A percentile compares a stretch with the other conserved stretches of the same genome.
Conservation (phyloP, 1,140 invertebrate genomes). For the Cydia splendana region DNA sequence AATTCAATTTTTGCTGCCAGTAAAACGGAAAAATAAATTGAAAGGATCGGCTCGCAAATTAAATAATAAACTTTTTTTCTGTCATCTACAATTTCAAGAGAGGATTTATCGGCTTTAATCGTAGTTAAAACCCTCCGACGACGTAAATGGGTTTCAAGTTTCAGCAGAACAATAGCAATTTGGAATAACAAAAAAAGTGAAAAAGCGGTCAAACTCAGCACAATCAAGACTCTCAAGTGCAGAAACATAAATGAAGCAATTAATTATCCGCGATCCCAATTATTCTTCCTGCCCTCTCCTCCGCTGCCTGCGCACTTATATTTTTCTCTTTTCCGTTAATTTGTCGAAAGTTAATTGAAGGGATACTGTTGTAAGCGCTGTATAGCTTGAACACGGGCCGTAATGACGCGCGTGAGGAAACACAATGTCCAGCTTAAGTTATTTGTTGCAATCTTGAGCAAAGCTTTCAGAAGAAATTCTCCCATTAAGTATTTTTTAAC, state of each 20-base stretch:
- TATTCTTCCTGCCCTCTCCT: slow-evolving; percentile 62
- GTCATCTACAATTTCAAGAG: slow-evolving; percentile 17
- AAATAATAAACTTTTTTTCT: slow-evolving; percentile 13
- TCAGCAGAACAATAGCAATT: slow-evolving; percentile 69
- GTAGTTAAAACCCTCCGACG: slow-evolving; percentile 52
- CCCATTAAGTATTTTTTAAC: background rate
- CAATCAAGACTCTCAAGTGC: slow-evolving; percentile 75
- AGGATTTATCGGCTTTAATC: slow-evolving; percentile 29
- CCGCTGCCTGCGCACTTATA: slow-evolving; percentile 50
- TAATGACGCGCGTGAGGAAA: slow-evolving; percentile 4
- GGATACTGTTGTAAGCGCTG: slow-evolving; percentile 52
- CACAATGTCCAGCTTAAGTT: background rate
- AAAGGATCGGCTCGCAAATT: slow-evolving; percentile 18
- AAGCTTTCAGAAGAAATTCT: background rate
- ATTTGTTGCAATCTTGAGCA: background rate
- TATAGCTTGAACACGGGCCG: slow-evolving; percentile 23
- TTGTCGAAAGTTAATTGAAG: slow-evolving; percentile 67
- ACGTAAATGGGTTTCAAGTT: slow-evolving; percentile 48
- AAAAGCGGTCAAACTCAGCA: slow-evolving; percentile 68
- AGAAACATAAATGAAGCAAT: slow-evolving; percentile 79
- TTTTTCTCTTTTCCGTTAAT: slow-evolving; percentile 62
- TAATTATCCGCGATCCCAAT: slow-evolving; percentile 76
- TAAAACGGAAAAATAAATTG: slow-evolving; percentile 3
- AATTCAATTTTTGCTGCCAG: slow-evolving; percentile 9
- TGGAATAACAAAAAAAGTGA: slow-evolving; percentile 63